These are phyloP conservation scores for Oncorhynchus mykiss DNA, from an alignment of 2,113 vertebrate genomes.

Conservation along the genomic window DNA sequence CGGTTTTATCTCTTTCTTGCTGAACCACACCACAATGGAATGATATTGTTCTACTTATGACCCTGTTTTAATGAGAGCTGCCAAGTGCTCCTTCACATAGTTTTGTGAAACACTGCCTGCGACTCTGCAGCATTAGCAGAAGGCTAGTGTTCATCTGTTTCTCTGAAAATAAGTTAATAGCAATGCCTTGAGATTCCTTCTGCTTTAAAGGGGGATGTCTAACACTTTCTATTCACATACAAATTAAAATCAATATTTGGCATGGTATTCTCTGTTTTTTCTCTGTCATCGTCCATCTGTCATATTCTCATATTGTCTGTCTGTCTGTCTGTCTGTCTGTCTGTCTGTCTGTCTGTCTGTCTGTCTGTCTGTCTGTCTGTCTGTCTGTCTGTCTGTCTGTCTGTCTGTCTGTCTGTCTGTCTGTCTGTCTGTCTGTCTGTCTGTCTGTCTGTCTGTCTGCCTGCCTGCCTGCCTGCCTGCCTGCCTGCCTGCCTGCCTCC, in stretches of 20 bases:
- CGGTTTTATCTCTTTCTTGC: neutral
- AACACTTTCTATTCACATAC: neutral
- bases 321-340: too few species aligned
- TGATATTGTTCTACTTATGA: conserved; percentile 37
- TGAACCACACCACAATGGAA: conserved; percentile 23
- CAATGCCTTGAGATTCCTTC: neutral
- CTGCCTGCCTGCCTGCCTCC: too few species aligned
- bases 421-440: too few species aligned
- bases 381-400: too few species aligned
- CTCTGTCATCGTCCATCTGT: neutral
- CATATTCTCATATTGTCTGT: neutral
- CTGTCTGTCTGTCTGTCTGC: too few species aligned
- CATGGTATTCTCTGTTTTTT: neutral
- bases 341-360: too few species aligned
- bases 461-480: too few species aligned
- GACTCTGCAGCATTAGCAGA: conserved; percentile 42
- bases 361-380: too few species aligned
- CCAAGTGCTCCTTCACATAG: conserved; percentile 27
- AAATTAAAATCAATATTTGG: conserved; percentile 1
- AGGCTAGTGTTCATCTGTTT: conserved; percentile 13
- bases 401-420: too few species aligned
- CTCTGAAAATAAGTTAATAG: conserved; percentile 44
- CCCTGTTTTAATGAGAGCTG: conserved; percentile 49
- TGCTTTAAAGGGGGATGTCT: conserved; percentile 3
- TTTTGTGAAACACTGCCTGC: conserved; percentile 27